Evolutionary conservation across 2,888 invertebrate genomes (phyloP), one percentile per base, ranked within the genome.

Genomic region (Lapara coniferarum): DNA sequence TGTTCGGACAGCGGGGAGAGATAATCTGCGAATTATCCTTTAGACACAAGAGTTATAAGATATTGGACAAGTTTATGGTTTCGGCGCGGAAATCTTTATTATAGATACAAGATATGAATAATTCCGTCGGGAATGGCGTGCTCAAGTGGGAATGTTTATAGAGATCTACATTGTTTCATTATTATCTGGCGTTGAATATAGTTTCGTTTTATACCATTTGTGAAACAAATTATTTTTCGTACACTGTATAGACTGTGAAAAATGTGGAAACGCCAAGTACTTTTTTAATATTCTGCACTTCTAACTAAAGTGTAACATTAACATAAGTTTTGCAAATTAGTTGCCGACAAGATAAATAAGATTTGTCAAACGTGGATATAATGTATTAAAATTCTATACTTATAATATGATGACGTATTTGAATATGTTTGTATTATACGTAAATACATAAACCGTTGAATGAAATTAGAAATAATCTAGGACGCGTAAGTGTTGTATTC

Each of bases 61-160:
- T 63, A 63, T 63, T 16, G 49, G 63, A 49, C 19, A 63, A 63
- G 63, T 63, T 63, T 63, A 63, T 63, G 49, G 63, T 46, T 63
- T 49, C 63, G 19, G 63, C 19, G 16, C 46, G 46, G 46, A 63
- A 63, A 63, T 63, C 63, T 63, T 63, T 63, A 63, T 63, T 63
- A 63, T 49, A 63, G 63, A 63, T 63, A 63, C 63, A 46, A 63
- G 63, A 63, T 63, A 63, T 49, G 63, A 63, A 63, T 63, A 63
- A 63, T 63, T 63, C 46, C 19, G 49, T 12, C 16, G 19, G 7
- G 10, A 19, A 63, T 49, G 13, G 63, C 63, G 63, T 63, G 49
- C 49, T 63, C 49, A 63, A 63, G 44, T 59, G 16, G 44, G 16
- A 46, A 46, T 14, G 59, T 59, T 59, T 59, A 16, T 59, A 16